These are phyloP conservation scores for Rhadina sibilatrix DNA, from an alignment of 2,113 vertebrate species.

Conservation along the genomic window DNA sequence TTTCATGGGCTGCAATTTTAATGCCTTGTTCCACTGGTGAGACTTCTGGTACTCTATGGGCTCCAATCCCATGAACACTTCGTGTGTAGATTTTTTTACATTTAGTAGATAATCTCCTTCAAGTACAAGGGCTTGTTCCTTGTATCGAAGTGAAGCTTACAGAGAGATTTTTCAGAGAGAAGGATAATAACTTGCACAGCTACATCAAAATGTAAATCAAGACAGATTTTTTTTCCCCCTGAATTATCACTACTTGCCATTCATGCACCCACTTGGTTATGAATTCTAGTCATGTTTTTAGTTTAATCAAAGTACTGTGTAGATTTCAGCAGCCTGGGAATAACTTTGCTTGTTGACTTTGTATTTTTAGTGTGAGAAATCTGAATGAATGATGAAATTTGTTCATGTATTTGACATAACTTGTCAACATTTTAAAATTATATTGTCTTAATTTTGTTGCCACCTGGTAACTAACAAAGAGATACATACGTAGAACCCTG, in stretches of 20 bases:
- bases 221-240: neutral
- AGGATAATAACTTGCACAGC: neutral
- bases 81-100: neutral
- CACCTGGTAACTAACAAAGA: neutral
- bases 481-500: neutral
- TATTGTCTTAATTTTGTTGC: neutral
- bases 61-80: neutral
- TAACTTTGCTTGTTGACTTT: neutral
- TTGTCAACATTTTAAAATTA: neutral
- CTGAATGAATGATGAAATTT: neutral
- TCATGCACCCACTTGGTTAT: neutral
- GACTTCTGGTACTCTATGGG: neutral
- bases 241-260: neutral
- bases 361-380: neutral
- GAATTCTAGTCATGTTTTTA: neutral
- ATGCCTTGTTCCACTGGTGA: neutral
- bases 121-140: neutral
- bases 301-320: neutral
- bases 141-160: neutral
- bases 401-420: neutral
- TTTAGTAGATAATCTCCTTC: neutral
- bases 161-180: neutral
- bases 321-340: neutral
- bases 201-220: neutral
- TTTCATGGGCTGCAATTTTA: neutral